Base-by-base conservation (phyloP, 2,888 invertebrate genomes). In the Meta bourneti region DNA sequence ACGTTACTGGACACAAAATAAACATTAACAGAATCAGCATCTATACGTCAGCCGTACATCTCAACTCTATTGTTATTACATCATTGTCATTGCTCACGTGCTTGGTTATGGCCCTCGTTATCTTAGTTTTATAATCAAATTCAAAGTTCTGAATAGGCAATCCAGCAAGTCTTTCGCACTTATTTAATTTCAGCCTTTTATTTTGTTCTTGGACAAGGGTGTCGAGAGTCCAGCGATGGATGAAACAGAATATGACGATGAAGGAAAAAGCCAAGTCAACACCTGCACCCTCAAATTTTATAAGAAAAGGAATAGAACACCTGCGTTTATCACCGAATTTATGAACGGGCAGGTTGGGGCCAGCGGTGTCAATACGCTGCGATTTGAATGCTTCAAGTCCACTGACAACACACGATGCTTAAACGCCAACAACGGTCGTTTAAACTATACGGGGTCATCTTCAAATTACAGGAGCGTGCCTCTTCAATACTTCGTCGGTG, bases 401-500 rank as follows among this genome's bases (percentile, higher is more conserved):
- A 19, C 48, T 70, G 79, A 51, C 8, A 20, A 16, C 52, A 16
- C 61, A 61, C 7, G 16, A 61, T 61, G 61, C 16, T 16, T 87
- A 1, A 61, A 16, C 13, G 79, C 86, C 16, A 34, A 19, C 13
- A 79, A 71, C 51, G 79, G 52, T 20, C 70, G 79, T 11, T 8
- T 87, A 77, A 71, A 20, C 13, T 79, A 79, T 19, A 20, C 13
- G 16, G 77, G 86, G 20, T 4, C 1, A 11, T 69, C 70, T 11
- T 16, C 61, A 16, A 61, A 9, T 16, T 8, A 20, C 34, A 34
- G 48, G 0, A 34, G 9, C 7, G 19, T n/a, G 16, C 49, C 49
- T 34, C 70, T 51, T 19, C 84, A 48, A 6, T 72, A 81, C 52
- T 85, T 80, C n/a, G 54, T 90, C 52, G 90, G 90, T 11, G 85